Evolutionary conservation across 2,113 vertebrate genomes (phyloP).

Genomic region (Corythoichthys intestinalis): DNA sequence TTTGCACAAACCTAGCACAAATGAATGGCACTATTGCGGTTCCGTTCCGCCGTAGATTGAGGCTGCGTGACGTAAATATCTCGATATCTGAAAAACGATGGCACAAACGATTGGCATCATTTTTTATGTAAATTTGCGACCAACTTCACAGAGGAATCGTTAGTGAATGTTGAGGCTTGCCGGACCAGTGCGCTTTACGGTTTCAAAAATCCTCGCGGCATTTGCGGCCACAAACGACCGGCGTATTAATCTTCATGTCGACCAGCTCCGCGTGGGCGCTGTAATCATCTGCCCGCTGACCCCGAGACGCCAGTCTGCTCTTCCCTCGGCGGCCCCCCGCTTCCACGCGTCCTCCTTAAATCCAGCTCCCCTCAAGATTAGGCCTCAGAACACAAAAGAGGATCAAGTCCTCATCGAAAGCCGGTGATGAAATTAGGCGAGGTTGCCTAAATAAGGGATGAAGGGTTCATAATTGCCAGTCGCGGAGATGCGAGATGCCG

Average conservation of each 20-base stretch:
- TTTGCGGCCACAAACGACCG: slow-evolving; percentile 11
- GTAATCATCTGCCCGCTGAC: slow-evolving; percentile 79
- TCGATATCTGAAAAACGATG: no score
- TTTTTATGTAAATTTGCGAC: no score
- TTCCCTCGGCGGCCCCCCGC: slow-evolving; percentile 36
- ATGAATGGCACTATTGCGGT: no score
- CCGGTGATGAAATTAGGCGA: slow-evolving; percentile 67
- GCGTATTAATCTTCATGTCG: slow-evolving; percentile 75
- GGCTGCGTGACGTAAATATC: no score
- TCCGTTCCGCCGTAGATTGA: no score
- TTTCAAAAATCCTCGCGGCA: neutral
- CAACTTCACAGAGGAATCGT: no score
- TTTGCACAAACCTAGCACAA: no score
- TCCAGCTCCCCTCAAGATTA: slow-evolving; percentile 27
- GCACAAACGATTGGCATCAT: no score
- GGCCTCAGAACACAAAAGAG: slow-evolving; percentile 14
- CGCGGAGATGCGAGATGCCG: slow-evolving; percentile 88
- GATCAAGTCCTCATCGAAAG: neutral
- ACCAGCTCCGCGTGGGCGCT: slow-evolving; percentile 66
- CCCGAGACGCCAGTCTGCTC: slow-evolving; percentile 58
- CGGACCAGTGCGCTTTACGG: neutral
- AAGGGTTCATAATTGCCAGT: slow-evolving; percentile 87
- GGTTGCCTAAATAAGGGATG: slow-evolving; percentile 80
- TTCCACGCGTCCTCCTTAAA: slow-evolving; percentile 48
- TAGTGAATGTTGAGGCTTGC: no score